Base-by-base conservation (phyloP, 37 sponge, comb jelly and placozoan species). In the Beroe ovata region DNA sequence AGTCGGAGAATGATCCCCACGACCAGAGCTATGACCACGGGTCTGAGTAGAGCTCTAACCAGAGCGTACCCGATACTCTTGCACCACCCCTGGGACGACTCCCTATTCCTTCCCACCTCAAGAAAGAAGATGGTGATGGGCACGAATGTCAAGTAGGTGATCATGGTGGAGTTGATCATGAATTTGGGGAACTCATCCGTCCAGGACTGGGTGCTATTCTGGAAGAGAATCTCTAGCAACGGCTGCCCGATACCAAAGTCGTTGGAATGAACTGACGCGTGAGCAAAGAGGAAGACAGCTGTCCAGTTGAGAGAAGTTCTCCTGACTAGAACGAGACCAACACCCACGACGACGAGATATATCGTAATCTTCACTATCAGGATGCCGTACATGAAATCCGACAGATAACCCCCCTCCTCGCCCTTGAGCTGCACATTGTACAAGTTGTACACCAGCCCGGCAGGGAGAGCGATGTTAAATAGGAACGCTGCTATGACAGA, bases 381-480 rank as follows among this genome's bases (percentile, higher is more conserved):
- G 33, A 66, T 30, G 1, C 69, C 69, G 69, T 26, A 32, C 18
- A 66, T 26, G 36, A 66, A 66, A 37, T 66, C 34, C 36, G 1
- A 18, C 36, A 66, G 69, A 62, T 21, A 62, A 4, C 29, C 4
- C 16, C 32, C 30, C 18, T 1, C 35, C 16, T 29, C 3, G 1
- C 36, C 16, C 16, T 32, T 4, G 4, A 32, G 11, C 36, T 66
- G 1, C 16, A 66, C 69, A 34, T 25, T 30, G 36, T 29, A 30
- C 36, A 66, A 19, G 36, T 66, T 66, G 47, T 77, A 42, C 0
- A 77, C 36, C 26, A 77, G 20, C 4, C 84, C 84, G 11, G 84
- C 84, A 21, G 84, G 84, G 4, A 77, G 84, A 54, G 84, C 84
- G 20, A 77, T 77, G 54, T 77, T 77, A 26, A 77, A 77, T 42